phyloP scores from a whole-genome alignment of 2,113 vertebrate genomes.

The Lepus europaeus region DNA sequence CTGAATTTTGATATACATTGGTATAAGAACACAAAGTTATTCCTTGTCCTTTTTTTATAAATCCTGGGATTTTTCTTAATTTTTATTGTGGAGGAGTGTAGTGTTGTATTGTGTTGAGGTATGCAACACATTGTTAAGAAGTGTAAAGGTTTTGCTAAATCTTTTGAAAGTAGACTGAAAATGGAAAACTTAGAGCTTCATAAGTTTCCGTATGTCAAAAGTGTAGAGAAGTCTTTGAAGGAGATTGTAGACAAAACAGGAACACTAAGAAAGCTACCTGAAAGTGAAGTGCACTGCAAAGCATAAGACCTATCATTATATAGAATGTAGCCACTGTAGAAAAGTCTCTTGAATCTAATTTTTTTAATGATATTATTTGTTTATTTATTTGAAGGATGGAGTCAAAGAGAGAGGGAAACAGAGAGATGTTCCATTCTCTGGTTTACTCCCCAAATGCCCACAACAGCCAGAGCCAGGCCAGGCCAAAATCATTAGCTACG shows the following conservation, averaged over 20 bases:
- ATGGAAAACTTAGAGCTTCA: conserved; percentile 33
- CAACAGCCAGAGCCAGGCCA: too few species aligned
- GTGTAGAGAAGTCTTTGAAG: conserved; percentile 34
- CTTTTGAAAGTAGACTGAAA: conserved; percentile 53
- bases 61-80: neutral
- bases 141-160: conserved; percentile 36
- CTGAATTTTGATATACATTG: conserved; percentile 34
- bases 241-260: neutral
- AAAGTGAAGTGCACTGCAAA: conserved; percentile 19
- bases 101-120: neutral
- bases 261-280: conserved; percentile 24
- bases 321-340: neutral
- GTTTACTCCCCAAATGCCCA: too few species aligned
- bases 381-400: too few species aligned
- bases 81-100: conserved; percentile 46
- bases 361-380: too few species aligned
- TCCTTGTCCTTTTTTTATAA: neutral
- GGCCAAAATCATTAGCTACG: too few species aligned
- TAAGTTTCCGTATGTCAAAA: conserved; percentile 19
- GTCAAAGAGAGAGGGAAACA: too few species aligned
- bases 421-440: too few species aligned
- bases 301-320: conserved; percentile 1
- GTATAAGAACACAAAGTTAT: conserved; percentile 19
- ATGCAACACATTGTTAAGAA: neutral
- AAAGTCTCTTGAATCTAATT: conserved; percentile 17